Conservation (phyloP, 2,113 vertebrate species). For the Climacteris rufus region DNA sequence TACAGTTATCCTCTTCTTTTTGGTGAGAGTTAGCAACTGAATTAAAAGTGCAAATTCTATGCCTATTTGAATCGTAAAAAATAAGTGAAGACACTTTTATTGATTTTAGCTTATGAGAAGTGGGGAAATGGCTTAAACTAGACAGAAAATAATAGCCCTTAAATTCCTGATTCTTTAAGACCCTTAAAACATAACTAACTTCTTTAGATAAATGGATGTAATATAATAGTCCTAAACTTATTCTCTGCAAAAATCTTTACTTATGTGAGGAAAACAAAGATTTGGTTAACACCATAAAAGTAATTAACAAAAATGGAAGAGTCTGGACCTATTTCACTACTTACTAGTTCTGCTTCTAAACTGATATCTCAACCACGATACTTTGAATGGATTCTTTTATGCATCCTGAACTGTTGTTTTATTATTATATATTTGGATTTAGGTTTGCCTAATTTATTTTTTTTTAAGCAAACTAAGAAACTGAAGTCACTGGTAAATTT, state of each 20-base stretch:
- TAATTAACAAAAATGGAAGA: not conserved
- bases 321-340: not conserved
- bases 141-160: not conserved
- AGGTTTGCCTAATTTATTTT: not conserved
- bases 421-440: not conserved
- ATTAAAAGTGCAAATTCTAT: not conserved
- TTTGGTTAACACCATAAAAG: rapidly evolving
- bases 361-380: not conserved
- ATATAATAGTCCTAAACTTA: not conserved
- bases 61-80: not conserved
- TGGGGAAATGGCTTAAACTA: not conserved
- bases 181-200: not conserved
- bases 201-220: not conserved
- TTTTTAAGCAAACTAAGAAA: not conserved
- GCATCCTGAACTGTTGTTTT: not conserved
- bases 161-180: not conserved
- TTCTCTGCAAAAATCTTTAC: not conserved
- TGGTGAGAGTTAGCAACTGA: not conserved
- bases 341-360: not conserved
- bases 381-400: not conserved
- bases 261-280: not conserved
- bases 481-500: not conserved
- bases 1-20: not conserved
- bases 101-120: not conserved
- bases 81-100: not conserved